These are phyloP conservation scores for Urophycis tenuis DNA, from an alignment of 2,797 vertebrate genomes.

Conservation along the genomic window DNA sequence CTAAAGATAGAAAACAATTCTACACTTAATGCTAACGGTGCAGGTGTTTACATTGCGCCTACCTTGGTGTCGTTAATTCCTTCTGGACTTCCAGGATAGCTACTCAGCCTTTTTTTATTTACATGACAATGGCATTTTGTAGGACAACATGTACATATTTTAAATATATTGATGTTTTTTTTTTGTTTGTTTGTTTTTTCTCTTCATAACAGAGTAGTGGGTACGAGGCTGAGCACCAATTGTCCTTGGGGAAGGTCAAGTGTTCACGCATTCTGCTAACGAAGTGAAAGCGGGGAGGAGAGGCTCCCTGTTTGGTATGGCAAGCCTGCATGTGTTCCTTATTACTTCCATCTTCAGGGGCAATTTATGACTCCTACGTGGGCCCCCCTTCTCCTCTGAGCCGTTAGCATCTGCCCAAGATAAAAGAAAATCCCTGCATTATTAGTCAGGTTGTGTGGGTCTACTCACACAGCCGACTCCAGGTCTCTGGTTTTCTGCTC, in stretches of 20 bases:
- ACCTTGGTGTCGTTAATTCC: not conserved
- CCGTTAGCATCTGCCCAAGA: constrained; percentile 60
- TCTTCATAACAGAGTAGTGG: not conserved
- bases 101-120: not conserved
- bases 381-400: constrained; percentile 48
- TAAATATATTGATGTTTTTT: not conserved
- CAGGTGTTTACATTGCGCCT: not conserved
- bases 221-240: not conserved
- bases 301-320: constrained; percentile 27
- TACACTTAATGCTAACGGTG: not conserved
- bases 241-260: not conserved
- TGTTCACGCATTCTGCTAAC: not conserved
- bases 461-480: constrained; percentile 49
- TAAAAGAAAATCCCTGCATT: constrained; percentile 63
- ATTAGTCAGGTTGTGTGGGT: constrained; percentile 46
- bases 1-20: not conserved
- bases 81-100: not conserved
- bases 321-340: constrained; percentile 48
- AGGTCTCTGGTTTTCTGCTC: constrained; percentile 35
- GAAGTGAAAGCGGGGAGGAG: constrained; percentile 6
- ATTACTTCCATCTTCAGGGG: constrained; percentile 57
- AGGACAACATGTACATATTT: not conserved
- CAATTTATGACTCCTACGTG: constrained; percentile 56
- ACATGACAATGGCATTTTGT: constrained; percentile 1
- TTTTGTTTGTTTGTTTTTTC: not conserved